Base-by-base conservation (phyloP, 1,140 invertebrate genomes). In the Batillaria attramentaria region DNA sequence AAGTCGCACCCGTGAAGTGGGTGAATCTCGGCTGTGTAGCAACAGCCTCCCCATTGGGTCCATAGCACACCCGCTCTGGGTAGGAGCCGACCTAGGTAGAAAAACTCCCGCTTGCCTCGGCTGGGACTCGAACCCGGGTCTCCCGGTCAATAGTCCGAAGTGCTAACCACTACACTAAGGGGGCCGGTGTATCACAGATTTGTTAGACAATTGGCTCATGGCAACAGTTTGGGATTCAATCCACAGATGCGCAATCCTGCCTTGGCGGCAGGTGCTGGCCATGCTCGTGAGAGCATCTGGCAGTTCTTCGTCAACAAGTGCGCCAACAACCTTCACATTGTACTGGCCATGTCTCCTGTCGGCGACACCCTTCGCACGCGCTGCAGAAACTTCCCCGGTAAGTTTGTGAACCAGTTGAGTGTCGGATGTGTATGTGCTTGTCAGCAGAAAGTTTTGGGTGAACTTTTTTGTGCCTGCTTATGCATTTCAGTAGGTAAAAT, bases 181-280 rank as follows among this genome's bases (percentile, higher is more conserved):
- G n/a, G n/a, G n/a, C n/a, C n/a, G n/a, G n/a, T n/a, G n/a, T n/a
- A n/a, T n/a, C n/a, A n/a, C n/a, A n/a, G n/a, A n/a, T n/a, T n/a
- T n/a, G n/a, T n/a, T n/a, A n/a, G n/a, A n/a, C n/a, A n/a, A n/a
- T n/a, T n/a, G n/a, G n/a, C n/a, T n/a, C n/a, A n/a, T n/a, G n/a
- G n/a, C n/a, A n/a, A n/a, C n/a, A n/a, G n/a, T n/a, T n/a, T n/a
- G 16, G 13, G 20, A 13, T 16, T 35, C 20, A 37, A 37, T 82
- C 18, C 77, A 31, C 70, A 88, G 82, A 81, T 95, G 31, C 92
- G 95, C 83, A 93, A 93, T 60, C 92, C 93, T 54, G 94, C 95
- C 31, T 91, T 91, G 39, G 92, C 93, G 54, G 93, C 93, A 20
- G 95, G 95, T 20, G 93, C 92, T 82, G 93, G 93, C 0, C 89